Evolutionary conservation across 2,113 vertebrate species (phyloP).

Genomic region (human): DNA sequence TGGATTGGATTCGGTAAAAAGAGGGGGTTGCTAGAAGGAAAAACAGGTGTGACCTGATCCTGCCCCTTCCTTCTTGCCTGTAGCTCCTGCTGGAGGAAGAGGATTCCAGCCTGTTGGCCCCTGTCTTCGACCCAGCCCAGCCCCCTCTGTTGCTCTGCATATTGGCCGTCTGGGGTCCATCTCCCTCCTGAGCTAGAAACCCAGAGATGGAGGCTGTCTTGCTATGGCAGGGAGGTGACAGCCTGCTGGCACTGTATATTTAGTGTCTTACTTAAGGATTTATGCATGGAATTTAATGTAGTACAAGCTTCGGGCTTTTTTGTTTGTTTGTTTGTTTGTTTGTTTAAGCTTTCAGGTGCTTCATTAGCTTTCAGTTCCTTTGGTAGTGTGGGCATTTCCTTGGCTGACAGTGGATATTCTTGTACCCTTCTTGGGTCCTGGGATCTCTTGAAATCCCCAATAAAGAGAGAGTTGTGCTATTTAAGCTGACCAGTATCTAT

Average conservation of each 20-base stretch:
- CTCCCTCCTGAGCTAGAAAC: conserved; percentile 71
- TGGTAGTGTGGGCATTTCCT: conserved; percentile 37
- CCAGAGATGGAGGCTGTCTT: neutral
- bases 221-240: neutral
- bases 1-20: neutral
- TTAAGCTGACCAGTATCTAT: conserved; percentile 49
- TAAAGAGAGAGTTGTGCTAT: neutral
- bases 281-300: conserved; percentile 47
- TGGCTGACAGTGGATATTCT: neutral
- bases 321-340: conserved; percentile 12
- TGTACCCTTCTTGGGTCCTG: neutral
- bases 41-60: neutral
- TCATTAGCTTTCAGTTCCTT: conserved; percentile 52
- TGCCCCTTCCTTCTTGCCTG: conserved; percentile 20
- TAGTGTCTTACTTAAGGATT: conserved; percentile 49
- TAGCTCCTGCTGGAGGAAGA: conserved; percentile 70
- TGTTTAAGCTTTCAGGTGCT: neutral
- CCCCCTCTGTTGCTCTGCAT: conserved; percentile 71
- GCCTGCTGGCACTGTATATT: neutral
- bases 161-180: conserved; percentile 71
- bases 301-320: neutral
- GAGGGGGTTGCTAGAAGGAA: neutral
- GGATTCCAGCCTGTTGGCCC: conserved; percentile 61
- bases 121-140: conserved; percentile 48
- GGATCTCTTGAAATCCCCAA: conserved; percentile 3